Evolutionary conservation across 30 jellyfish, hydroid and myxozoan species (phyloP).

Genomic region (Haliclystus octoradiatus): DNA sequence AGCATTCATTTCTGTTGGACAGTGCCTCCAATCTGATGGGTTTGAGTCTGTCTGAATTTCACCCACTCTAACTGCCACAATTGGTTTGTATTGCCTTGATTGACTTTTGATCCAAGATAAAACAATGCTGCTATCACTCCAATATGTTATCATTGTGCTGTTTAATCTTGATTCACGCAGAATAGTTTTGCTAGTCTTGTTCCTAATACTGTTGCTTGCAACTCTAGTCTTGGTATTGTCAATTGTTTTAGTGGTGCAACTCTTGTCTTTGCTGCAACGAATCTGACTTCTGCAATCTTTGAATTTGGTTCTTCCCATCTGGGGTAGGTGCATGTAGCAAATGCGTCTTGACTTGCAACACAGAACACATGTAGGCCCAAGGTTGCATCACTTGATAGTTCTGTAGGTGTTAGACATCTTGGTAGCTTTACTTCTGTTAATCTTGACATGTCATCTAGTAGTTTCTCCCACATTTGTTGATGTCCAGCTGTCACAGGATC

Average conservation of each 20-base stretch:
- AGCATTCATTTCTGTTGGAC: conserved; percentile 24
- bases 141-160: conserved; percentile 13
- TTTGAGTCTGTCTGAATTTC: too few relatives aligned
- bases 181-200: conserved; percentile 29
- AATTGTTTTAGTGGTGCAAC: too few relatives aligned
- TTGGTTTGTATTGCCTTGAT: too few relatives aligned
- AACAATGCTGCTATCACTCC: conserved; percentile 38
- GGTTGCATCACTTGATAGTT: conserved; percentile 29
- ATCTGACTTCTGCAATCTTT: conserved; percentile 15
- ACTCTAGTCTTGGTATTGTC: too few relatives aligned
- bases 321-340: conserved; percentile 55
- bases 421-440: conserved; percentile 19
- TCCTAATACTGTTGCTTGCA: too few relatives aligned
- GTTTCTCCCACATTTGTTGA: conserved; percentile 18
- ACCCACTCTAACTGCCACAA: too few relatives aligned
- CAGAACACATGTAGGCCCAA: conserved; percentile 18
- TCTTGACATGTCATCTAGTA: conserved; percentile 35
- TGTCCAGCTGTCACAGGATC: conserved; percentile 5
- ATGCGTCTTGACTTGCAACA: conserved; percentile 50
- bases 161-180: conserved; percentile 35
- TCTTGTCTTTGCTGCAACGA: conserved; percentile 36
- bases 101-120: conserved; percentile 49
- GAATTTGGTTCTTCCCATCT: conserved; percentile 25
- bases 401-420: conserved; percentile 30
- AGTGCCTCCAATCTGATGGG: conserved; percentile 42